Conservation (phyloP, 2,888 invertebrate species). For the Heliconius ethilla region DNA sequence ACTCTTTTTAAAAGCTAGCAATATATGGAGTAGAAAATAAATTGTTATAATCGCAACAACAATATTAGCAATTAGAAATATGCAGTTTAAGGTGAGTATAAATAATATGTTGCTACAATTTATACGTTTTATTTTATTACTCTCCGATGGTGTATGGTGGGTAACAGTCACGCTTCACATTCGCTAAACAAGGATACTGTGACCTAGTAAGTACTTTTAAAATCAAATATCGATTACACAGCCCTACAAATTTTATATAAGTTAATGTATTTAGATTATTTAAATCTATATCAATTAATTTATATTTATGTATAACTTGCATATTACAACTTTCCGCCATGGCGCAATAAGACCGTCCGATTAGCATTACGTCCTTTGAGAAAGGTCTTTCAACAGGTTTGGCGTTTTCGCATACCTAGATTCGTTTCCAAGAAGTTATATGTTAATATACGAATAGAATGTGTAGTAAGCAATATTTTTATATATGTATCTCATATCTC, state of each 20-base stretch:
- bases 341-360: background rate
- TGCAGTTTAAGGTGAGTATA: background rate
- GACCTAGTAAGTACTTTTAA: background rate
- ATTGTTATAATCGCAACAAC: too few species aligned
- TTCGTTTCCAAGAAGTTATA: background rate
- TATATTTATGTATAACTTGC: background rate
- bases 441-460: background rate
- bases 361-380: constrained; percentile 15
- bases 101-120: background rate
- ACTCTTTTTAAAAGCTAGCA: background rate
- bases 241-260: background rate
- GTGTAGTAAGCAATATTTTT: background rate
- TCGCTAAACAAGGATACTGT: background rate
- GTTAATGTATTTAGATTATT: background rate
- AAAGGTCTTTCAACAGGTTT: constrained; percentile 17
- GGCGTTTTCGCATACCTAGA: constrained; percentile 9
- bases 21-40: too few species aligned
- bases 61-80: too few species aligned
- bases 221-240: background rate
- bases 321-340: background rate
- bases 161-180: background rate
- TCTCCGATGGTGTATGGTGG: background rate
- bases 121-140: background rate
- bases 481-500: too few species aligned
- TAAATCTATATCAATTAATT: background rate